Conservation (phyloP, 1,140 invertebrate species). For the Bombus consobrinus region DNA sequence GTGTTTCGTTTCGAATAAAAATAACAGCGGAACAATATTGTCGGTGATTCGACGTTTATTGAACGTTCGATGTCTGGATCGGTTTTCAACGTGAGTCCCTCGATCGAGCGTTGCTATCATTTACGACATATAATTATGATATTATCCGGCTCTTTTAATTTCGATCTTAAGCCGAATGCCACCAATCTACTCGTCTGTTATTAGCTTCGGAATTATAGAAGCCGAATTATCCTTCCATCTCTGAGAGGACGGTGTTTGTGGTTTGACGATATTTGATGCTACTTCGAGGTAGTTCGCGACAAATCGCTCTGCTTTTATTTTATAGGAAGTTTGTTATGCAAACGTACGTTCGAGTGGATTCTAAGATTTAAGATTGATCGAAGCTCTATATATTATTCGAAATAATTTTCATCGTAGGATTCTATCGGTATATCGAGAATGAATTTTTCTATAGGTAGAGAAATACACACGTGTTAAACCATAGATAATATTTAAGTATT, state of each 20-base stretch:
- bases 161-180: constrained; percentile 26
- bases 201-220: background rate
- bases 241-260: background rate
- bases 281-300: background rate
- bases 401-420: no score
- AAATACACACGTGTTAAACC: no score
- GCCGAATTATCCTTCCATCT: constrained; percentile 15
- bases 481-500: no score
- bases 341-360: no score
- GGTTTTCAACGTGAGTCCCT: constrained; percentile 3
- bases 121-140: constrained; percentile 28
- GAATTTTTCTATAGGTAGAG: background rate
- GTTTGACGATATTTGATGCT: background rate
- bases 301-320: background rate
- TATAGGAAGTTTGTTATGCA: no score
- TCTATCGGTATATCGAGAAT: background rate
- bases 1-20: constrained; percentile 43
- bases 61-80: constrained; percentile 27
- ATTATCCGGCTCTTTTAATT: constrained; percentile 39
- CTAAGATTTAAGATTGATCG: background rate
- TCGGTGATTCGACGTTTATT: constrained; percentile 45
- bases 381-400: background rate
- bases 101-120: constrained; percentile 10
- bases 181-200: background rate
- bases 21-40: constrained; percentile 44